These are phyloP conservation scores for Ammodytes dubius DNA, from an alignment of 2,113 vertebrate species.

Conservation along the genomic window DNA sequence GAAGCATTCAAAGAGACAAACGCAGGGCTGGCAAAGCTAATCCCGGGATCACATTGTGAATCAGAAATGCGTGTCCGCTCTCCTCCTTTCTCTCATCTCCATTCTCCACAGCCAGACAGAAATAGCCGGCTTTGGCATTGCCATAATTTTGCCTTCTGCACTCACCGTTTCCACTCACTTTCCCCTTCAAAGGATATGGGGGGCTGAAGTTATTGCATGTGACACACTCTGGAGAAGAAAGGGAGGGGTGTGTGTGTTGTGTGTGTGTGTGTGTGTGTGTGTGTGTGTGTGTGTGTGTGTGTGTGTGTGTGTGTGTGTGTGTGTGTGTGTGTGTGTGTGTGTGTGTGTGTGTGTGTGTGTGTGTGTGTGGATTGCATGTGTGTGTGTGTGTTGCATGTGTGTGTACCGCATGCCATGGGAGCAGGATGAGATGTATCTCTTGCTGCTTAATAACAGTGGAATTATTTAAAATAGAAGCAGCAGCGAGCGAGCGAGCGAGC, in stretches of 20 bases:
- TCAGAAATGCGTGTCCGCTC: constrained; percentile 57
- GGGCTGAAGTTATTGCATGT: constrained; percentile 75
- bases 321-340: too few species aligned
- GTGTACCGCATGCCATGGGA: constrained; percentile 44
- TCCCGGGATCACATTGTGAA: constrained; percentile 66
- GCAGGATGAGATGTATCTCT: constrained; percentile 61
- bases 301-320: too few species aligned
- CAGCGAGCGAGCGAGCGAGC: constrained; percentile 18
- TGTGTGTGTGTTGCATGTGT: too few species aligned
- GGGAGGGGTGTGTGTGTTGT: not conserved
- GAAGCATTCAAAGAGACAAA: constrained; percentile 51
- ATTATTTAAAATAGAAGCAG: constrained; percentile 79
- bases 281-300: too few species aligned
- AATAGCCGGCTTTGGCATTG: constrained; percentile 56
- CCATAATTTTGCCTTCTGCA: constrained; percentile 48
- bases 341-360: too few species aligned
- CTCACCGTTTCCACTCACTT: constrained; percentile 43
- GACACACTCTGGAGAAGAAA: constrained; percentile 61
- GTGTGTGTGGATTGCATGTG: too few species aligned
- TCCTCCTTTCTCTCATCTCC: constrained; percentile 2
- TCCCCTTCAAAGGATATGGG: not conserved
- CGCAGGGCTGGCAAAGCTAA: constrained; percentile 45
- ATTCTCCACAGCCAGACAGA: constrained; percentile 57
- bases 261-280: too few species aligned
- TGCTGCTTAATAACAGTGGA: constrained; percentile 74